These are phyloP conservation scores for Cercocebus atys DNA, from an alignment of 2,113 vertebrate genomes.

Conservation along the genomic window DNA sequence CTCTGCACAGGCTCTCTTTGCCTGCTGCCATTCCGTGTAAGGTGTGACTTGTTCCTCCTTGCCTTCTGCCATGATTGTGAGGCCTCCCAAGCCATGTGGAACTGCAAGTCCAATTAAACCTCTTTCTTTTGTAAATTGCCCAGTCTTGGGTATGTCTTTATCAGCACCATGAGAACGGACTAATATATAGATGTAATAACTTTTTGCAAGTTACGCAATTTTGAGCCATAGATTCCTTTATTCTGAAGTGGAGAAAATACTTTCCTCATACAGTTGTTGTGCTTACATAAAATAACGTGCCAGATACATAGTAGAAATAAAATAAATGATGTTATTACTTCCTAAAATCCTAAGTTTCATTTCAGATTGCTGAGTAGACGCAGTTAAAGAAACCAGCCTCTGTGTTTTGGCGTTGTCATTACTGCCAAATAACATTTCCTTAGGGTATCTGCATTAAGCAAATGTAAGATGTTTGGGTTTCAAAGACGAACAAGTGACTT, in stretches of 20 bases:
- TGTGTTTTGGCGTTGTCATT: background rate
- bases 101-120: too few relatives aligned
- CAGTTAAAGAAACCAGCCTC: background rate
- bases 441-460: background rate
- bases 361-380: background rate
- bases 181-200: background rate
- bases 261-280: background rate
- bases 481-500: constrained; percentile 33
- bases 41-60: too few relatives aligned
- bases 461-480: constrained; percentile 31
- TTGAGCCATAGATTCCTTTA: background rate
- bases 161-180: too few relatives aligned
- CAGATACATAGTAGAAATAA: background rate
- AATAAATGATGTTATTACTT: background rate
- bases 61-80: too few relatives aligned
- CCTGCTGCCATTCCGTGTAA: too few relatives aligned
- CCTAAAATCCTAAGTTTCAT: background rate
- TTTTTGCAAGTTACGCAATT: background rate
- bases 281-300: background rate
- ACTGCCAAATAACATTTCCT: background rate
- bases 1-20: too few relatives aligned
- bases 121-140: too few relatives aligned
- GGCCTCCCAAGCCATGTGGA: too few relatives aligned
- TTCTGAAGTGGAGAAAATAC: background rate
- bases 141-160: too few relatives aligned